A percentile compares a stretch with the other conserved stretches of the same genome.
These are phyloP conservation scores for Apodemus sylvaticus DNA, from an alignment of 2,113 vertebrate genomes.

Conservation along the genomic window DNA sequence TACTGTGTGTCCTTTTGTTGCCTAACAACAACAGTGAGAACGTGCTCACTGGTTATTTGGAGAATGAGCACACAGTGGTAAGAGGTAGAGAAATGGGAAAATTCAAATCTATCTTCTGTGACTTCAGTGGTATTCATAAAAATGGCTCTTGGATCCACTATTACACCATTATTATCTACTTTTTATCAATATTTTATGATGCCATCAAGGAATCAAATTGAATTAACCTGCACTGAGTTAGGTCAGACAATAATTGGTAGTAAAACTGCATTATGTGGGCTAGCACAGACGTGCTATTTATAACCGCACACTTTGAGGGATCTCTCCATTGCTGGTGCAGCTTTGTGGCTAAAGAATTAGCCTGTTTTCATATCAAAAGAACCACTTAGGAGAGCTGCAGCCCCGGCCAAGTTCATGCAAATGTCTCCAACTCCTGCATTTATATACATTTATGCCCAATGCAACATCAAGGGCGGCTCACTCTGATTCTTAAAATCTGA, in stretches of 20 bases:
- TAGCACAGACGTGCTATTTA: slow-evolving; percentile 50
- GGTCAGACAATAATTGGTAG: slow-evolving; percentile 67
- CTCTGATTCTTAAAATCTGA: slow-evolving; percentile 48
- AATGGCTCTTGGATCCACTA: slow-evolving; percentile 53
- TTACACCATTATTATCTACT: slow-evolving; percentile 57
- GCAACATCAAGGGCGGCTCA: slow-evolving; percentile 27
- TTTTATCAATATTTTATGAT: slow-evolving; percentile 77
- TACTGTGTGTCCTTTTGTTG: neutral
- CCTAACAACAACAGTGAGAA: slow-evolving; percentile 22
- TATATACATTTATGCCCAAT: slow-evolving; percentile 21
- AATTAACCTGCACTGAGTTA: slow-evolving; percentile 67
- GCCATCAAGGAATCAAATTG: slow-evolving; percentile 66
- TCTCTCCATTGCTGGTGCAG: neutral
- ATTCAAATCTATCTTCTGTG: slow-evolving; percentile 50
- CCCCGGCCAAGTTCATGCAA: slow-evolving; percentile 58
- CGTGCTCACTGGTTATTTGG: slow-evolving; percentile 41
- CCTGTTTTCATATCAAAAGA: slow-evolving; percentile 54
- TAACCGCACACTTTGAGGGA: slow-evolving; percentile 15
- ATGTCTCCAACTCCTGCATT: slow-evolving; percentile 31
- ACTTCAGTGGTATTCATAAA: slow-evolving; percentile 54
- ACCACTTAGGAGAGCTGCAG: slow-evolving; percentile 24
- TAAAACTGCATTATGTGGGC: slow-evolving; percentile 65
- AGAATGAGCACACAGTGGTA: neutral
- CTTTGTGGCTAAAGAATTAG: slow-evolving; percentile 18
- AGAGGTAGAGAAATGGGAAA: slow-evolving; percentile 49